These are phyloP conservation scores for Piezodorus guildinii DNA, from an alignment of 1,140 invertebrate genomes.

Conservation along the genomic window DNA sequence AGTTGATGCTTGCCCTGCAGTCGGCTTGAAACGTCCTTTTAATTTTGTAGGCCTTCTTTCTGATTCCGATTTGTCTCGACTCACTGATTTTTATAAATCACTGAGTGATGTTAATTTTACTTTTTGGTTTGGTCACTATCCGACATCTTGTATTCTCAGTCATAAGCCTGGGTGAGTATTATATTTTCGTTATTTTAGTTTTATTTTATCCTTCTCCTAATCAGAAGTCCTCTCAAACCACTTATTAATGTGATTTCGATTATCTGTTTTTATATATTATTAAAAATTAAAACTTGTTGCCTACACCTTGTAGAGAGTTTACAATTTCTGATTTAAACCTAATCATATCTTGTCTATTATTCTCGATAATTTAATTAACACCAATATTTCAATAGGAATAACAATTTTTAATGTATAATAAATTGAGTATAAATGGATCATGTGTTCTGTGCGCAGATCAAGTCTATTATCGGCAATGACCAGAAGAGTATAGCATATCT, in stretches of 20 bases:
- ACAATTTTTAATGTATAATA: not conserved
- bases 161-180: conserved; percentile 33
- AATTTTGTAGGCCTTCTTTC: conserved; percentile 78
- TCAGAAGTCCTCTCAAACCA: no score
- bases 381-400: no score
- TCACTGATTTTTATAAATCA: conserved; percentile 42
- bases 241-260: no score
- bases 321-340: no score
- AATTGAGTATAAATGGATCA: not conserved
- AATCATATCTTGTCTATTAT: no score
- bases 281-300: no score
- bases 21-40: conserved; percentile 75
- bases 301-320: no score
- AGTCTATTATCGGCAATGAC: conserved; percentile 39
- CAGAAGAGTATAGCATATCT: conserved; percentile 56
- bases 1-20: conserved; percentile 77
- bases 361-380: no score
- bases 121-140: conserved; percentile 88
- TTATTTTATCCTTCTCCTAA: no score
- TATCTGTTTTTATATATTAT: no score
- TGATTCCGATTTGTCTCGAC: conserved; percentile 42
- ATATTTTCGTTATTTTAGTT: no score
- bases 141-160: conserved; percentile 72
- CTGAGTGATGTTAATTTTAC: conserved; percentile 37
- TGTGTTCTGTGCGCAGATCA: conserved; percentile 29